Base-by-base conservation (phyloP, 2,888 invertebrate species). In the Parnassius glacialis region DNA sequence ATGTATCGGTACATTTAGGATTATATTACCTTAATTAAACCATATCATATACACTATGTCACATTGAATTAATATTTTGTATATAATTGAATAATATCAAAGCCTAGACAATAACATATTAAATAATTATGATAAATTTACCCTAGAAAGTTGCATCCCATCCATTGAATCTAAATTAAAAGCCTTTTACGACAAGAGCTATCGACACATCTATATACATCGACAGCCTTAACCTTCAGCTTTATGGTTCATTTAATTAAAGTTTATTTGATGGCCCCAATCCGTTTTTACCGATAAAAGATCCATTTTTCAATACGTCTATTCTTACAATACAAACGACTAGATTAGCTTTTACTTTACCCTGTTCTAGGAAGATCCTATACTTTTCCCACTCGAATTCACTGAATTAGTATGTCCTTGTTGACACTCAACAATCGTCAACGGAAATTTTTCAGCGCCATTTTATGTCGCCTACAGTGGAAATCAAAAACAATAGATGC, bases 361-460 rank as follows among this genome's bases (percentile, higher is more conserved):
- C 65, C 65, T 62, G 60, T 58, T 34, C 44, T 44, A n/a, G 20
- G 34, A 58, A 44, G n/a, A 45, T 52, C 34, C 34, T 34, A 34
- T 7, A 34, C 34, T 34, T 34, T 34, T 34, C 34, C 34, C 34
- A 34, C 5, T 5, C 34, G 5, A 34, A 34, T 34, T 34, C 34
- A 7, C 1, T 34, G 25, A 25, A 25, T 25, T 34, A 7, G 34
- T 34, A 34, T 34, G 5, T 34, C 34, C 34, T 34, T 7, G 34
- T 34, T 34, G 34, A 7, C 7, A 34, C 34, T 34, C 34, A 34
- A 34, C 34, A 34, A 34, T 34, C 7, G 34, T 34, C 5, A 34
- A 34, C 5, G 34, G 12, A 13, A 13, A 13, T 50, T 12, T 47
- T 42, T 56, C 12, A 56, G 9, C 45, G 0, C 13, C 13, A 9